These are phyloP conservation scores for Aspidapion aeneum DNA, from an alignment of 2,888 invertebrate species.

Conservation along the genomic window DNA sequence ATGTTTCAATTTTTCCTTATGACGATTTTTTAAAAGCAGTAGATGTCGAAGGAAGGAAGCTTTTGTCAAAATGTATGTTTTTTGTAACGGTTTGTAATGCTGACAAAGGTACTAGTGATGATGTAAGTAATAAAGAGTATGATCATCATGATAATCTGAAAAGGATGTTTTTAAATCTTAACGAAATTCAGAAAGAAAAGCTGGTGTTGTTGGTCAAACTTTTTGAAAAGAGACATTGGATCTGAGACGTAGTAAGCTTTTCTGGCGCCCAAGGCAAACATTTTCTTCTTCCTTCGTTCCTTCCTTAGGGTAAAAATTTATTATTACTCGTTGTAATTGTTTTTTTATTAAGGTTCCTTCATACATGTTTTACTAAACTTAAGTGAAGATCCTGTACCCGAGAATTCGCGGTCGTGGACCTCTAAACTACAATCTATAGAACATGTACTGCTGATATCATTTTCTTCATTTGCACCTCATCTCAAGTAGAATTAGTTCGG, in stretches of 20 bases:
- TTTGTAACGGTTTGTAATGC: not conserved
- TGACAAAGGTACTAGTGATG: constrained; percentile 11
- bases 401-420: constrained; percentile 17
- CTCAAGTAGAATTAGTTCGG: constrained; percentile 5
- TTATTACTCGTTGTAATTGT: no score
- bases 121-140: constrained; percentile 13
- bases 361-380: constrained; percentile 21
- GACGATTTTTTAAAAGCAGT: constrained; percentile 17
- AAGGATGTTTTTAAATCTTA: constrained; percentile 2
- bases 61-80: not conserved
- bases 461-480: constrained; percentile 16
- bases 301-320: no score
- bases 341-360: constrained; percentile 19
- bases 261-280: no score
- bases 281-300: no score
- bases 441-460: constrained; percentile 16
- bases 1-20: constrained; percentile 10
- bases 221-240: constrained; percentile 11
- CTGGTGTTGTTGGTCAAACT: constrained; percentile 8
- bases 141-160: constrained; percentile 7
- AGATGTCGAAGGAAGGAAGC: not conserved
- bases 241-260: constrained; percentile 3
- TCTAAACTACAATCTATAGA: constrained; percentile 10
- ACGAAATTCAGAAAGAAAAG: constrained; percentile 12
- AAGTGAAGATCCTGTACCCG: constrained; percentile 1